These are phyloP conservation scores for Octodon degus DNA, from an alignment of 2,113 vertebrate genomes.

Conservation along the genomic window DNA sequence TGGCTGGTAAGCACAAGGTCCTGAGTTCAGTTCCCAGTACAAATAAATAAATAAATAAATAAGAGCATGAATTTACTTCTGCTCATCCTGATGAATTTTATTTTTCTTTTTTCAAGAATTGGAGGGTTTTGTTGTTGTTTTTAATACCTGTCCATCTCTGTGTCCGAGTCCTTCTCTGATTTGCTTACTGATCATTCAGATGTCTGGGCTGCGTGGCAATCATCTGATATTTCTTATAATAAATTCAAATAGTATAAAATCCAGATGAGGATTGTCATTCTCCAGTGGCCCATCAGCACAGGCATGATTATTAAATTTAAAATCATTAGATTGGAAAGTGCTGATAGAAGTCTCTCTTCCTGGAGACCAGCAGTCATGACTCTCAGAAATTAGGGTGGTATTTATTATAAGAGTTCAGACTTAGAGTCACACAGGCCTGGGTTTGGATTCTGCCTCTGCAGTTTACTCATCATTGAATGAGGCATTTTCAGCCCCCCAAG, in stretches of 20 bases:
- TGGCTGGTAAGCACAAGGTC: no score
- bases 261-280: neutral
- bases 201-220: neutral
- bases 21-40: no score
- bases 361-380: neutral
- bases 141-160: neutral
- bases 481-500: neutral
- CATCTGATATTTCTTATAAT: neutral
- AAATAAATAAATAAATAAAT: no score
- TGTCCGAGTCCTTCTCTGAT: neutral
- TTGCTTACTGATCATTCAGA: neutral
- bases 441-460: constrained; percentile 23
- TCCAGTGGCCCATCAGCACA: neutral
- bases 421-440: neutral
- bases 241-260: constrained; percentile 28
- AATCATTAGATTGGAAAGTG: neutral
- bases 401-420: neutral
- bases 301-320: neutral
- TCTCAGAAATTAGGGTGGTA: neutral
- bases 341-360: neutral
- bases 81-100: neutral
- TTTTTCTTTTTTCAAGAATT: neutral
- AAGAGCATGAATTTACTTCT: neutral
- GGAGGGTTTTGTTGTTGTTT: neutral
- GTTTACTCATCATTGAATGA: neutral